These are phyloP conservation scores for Thaumatotibia leucotreta DNA, from an alignment of 1,140 invertebrate genomes.

Conservation along the genomic window DNA sequence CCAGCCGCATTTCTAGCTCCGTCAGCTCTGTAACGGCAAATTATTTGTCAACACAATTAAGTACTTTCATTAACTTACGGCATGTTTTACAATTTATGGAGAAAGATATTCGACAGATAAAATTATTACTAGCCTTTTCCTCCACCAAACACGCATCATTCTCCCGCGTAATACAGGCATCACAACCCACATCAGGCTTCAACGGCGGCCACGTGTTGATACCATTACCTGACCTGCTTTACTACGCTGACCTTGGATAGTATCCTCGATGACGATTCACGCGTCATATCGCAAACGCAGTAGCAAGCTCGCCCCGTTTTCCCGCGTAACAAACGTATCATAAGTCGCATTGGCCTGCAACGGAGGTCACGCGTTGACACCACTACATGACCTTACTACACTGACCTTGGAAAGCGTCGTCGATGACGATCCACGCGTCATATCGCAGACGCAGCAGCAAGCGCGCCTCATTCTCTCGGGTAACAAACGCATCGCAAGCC, in stretches of 20 bases:
- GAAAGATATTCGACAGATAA: too few relatives aligned
- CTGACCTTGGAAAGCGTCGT: conserved; percentile 30
- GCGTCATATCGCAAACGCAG: conserved; percentile 14
- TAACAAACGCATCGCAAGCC: conserved; percentile 21
- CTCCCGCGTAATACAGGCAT: conserved; percentile 17
- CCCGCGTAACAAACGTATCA: conserved; percentile 17
- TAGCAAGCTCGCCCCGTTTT: conserved; percentile 24
- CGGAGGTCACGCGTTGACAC: conserved; percentile 43
- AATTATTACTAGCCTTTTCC: too few relatives aligned
- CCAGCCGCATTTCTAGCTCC: conserved; percentile 42
- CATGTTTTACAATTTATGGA: too few relatives aligned
- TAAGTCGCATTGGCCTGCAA: conserved; percentile 41
- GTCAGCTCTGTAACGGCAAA: conserved; percentile 37
- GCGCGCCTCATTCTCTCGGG: conserved; percentile 19
- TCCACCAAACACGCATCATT: conserved; percentile 26
- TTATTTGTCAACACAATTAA: too few relatives aligned
- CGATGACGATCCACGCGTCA: conserved; percentile 37
- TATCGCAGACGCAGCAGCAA: conserved; percentile 24
- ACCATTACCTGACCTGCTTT: too few relatives aligned
- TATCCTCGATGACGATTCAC: neutral
- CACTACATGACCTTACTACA: conserved; percentile 31
- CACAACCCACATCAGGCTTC: conserved; percentile 37
- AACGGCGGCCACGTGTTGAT: conserved; percentile 42
- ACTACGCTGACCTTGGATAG: conserved; percentile 22
- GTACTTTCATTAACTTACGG: too few relatives aligned